Evolutionary conservation across 2,113 vertebrate species (phyloP).

Genomic region (Bujurquina vittata): DNA sequence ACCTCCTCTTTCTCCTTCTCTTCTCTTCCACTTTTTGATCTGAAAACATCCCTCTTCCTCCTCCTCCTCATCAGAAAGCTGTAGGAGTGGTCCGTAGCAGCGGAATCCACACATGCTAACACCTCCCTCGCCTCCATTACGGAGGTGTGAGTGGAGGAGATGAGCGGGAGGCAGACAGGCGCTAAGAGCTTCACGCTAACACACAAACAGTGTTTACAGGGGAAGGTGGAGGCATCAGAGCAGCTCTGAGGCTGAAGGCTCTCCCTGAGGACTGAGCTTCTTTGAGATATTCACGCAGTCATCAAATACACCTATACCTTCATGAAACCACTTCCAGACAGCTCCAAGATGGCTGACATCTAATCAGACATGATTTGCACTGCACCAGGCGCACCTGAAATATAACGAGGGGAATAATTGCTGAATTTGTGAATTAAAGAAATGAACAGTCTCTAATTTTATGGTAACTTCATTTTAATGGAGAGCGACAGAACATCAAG

Average conservation of each 20-base stretch:
- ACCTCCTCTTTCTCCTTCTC: not conserved
- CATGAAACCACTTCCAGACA: not conserved
- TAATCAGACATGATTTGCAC: not conserved
- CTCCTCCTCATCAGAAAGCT: not conserved
- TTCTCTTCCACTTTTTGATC: not conserved
- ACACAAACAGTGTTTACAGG: not conserved
- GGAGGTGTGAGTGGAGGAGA: not conserved
- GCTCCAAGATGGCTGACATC: not conserved
- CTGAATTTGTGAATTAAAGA: too few relatives aligned
- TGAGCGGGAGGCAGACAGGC: not conserved
- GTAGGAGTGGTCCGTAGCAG: not conserved
- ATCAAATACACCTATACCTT: too few relatives aligned
- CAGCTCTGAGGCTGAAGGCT: not conserved
- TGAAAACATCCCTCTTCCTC: not conserved
- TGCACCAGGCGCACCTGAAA: not conserved
- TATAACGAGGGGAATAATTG: too few relatives aligned
- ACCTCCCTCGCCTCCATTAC: not conserved
- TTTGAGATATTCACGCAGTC: too few relatives aligned
- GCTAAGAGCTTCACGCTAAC: not conserved
- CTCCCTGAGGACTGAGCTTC: not conserved
- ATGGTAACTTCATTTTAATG: too few relatives aligned
- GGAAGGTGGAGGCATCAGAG: not conserved
- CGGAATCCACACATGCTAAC: not conserved
- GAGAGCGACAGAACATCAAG: too few relatives aligned
- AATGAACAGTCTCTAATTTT: too few relatives aligned